Evolutionary conservation across 2,888 invertebrate species (phyloP), one percentile per base, ranked within the genome.

Genomic region (Drosophila ustulata): DNA sequence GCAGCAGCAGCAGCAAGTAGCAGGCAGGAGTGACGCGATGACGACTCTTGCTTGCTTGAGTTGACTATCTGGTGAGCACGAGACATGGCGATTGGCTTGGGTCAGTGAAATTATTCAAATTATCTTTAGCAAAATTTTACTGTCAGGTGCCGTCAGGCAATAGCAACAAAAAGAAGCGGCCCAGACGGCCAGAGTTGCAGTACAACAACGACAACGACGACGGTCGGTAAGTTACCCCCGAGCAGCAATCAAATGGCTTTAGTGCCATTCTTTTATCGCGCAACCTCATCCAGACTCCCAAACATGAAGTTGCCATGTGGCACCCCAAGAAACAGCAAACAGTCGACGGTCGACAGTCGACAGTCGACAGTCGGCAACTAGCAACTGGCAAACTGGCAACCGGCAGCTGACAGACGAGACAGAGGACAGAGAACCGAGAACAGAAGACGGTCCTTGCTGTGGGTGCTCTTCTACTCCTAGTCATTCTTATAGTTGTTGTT

Each of bases 51-150:
- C 67, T 65, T 37, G 13, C 26, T 49, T 56, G 30, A 34, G 23
- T 37, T 58, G 28, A 34, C 18, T 46, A 18, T 13, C 30, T 13
- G 61, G 59, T 4, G 39, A 41, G 39, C 5, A 39, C 13, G 7
- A 39, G 39, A 13, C 39, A 13, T 67, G 73, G 76, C 71, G 83
- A 88, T 84, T 84, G 84, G 83, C 84, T 80, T 49, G 87, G 88
- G 89, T 85, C 87, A 88, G 71, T 83, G 79, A 77, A 83, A 85
- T 85, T 88, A 88, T 85, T 88, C 78, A 84, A 84, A 84, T 84
- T 86, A 86, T 88, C 87, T 81, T 66, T 58, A 64, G 68, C 37
- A 75, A 88, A 83, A 84, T 72, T 88, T 88, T 58, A 71, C 85
- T 87, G 85, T 79, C 82, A 88, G 85, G 77, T 68, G 68, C 69